These are phyloP conservation scores for Reticulitermes lucifugus DNA, from an alignment of 2,888 invertebrate species.

Conservation along the genomic window DNA sequence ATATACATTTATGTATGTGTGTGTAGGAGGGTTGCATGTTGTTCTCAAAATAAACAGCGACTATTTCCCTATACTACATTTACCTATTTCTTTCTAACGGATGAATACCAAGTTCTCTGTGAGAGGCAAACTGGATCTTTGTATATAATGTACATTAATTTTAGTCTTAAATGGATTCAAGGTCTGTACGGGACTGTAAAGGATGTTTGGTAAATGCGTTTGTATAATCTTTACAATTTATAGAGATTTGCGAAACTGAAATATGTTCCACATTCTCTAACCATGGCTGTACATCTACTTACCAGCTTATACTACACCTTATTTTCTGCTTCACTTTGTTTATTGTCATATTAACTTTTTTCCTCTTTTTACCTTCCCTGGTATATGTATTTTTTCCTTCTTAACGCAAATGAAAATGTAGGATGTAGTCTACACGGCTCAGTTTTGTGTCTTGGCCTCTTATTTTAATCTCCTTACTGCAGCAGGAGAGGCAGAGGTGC, in stretches of 20 bases:
- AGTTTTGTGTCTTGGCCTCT: slow-evolving; percentile 24
- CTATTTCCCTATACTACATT: too few relatives aligned
- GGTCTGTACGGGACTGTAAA: too few relatives aligned
- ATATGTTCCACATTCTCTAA: slow-evolving; percentile 4
- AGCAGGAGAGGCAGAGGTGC: slow-evolving; percentile 33
- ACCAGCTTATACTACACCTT: slow-evolving; percentile 20
- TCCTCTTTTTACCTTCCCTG: neutral
- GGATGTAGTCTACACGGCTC: slow-evolving; percentile 27
- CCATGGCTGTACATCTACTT: neutral
- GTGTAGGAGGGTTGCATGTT: too few relatives aligned
- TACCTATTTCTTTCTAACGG: too few relatives aligned
- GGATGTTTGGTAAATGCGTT: too few relatives aligned
- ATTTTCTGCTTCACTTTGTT: slow-evolving; percentile 43
- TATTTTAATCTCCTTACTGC: slow-evolving; percentile 41
- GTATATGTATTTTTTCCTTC: slow-evolving; percentile 14
- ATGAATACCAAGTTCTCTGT: too few relatives aligned
- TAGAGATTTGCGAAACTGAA: neutral
- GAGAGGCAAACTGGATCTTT: too few relatives aligned
- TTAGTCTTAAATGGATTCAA: too few relatives aligned
- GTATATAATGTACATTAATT: too few relatives aligned
- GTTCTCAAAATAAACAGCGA: too few relatives aligned
- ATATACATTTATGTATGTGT: too few relatives aligned
- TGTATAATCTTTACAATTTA: too few relatives aligned
- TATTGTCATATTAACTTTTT: slow-evolving; percentile 35
- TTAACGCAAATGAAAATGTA: slow-evolving; percentile 38